Evolutionary conservation across 1,140 invertebrate genomes (phyloP), one percentile per base, ranked within the genome.

Genomic region (Drosophila persimilis): DNA sequence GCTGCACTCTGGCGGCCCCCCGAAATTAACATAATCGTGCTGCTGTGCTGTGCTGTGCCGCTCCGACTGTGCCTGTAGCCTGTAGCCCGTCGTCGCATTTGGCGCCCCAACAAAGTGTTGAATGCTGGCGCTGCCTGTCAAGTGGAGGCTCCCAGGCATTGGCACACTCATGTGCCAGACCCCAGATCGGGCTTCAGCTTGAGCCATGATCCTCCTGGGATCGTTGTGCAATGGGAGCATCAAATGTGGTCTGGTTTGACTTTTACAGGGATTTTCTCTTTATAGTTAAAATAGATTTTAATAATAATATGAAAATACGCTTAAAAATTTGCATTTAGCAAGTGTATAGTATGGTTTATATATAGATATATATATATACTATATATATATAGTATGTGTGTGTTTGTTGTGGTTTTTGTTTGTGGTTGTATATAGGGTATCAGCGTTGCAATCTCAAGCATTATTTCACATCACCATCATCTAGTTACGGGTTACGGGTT

Each of bases 1-100:
- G 74, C 65, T 73, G 78, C 65, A 58, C 72, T 75, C 71, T 75
- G 43, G 70, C 69, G 51, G 73, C 72, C 66, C 46, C 64, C 57
- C 35, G 3, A 78, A 86, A 86, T 86, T 86, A 86, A 88, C 83
- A 86, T 86, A 86, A 86, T 86, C 83, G 83, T 86, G 83, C 81
- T 72, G 69, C 55, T 60, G 52, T 58, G 43, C 20, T 47, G 64
- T 45, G 63, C 63, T 52, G 35, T 65, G 31, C 11, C 45, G 53
- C 26, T 41, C 41, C 63, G 13, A 9, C n/a, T 44, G 13, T 8
- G n/a, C 26, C 48, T 39, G 31, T 57, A 26, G 67, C 61, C 67
- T 58, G n/a, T 45, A 13, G 53, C 24, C 44, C 44, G 26, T 26
- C 45, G 75, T 59, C 53, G 35, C 58, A 48, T 70, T 65, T 77